Evolutionary conservation across 2,113 vertebrate genomes (phyloP).

Genomic region (Actenoides hombroni): DNA sequence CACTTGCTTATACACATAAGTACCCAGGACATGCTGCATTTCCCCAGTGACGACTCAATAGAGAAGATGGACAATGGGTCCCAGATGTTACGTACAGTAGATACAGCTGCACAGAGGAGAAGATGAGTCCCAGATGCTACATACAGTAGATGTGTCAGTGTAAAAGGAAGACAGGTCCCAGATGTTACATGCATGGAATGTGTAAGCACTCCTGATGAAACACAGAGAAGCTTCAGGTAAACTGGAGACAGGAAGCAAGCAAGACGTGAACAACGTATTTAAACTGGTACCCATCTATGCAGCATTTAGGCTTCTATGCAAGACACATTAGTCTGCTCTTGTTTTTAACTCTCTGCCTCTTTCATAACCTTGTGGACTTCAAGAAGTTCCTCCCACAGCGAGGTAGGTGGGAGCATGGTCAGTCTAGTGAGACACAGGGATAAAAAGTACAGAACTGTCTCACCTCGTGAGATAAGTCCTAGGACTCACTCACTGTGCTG

Average conservation of each 20-base stretch:
- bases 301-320: not conserved
- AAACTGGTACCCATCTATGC: not conserved
- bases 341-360: not conserved
- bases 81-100: not conserved
- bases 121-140: conserved; percentile 38
- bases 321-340: not conserved
- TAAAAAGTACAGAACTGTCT: not conserved
- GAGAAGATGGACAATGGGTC: not conserved
- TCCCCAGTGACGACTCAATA: not conserved
- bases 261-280: not conserved
- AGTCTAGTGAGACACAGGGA: not conserved
- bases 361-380: not conserved
- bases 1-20: not conserved
- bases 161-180: not conserved
- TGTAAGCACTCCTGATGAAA: not conserved
- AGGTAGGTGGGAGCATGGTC: not conserved
- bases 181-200: not conserved
- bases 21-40: not conserved
- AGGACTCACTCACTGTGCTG: not conserved
- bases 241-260: not conserved
- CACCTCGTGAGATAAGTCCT: not conserved
- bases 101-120: not conserved
- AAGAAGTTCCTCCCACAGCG: not conserved
- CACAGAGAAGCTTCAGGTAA: not conserved
- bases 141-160: not conserved